Base-by-base conservation (phyloP, 2,113 vertebrate species). In the Trogon melanurus region DNA sequence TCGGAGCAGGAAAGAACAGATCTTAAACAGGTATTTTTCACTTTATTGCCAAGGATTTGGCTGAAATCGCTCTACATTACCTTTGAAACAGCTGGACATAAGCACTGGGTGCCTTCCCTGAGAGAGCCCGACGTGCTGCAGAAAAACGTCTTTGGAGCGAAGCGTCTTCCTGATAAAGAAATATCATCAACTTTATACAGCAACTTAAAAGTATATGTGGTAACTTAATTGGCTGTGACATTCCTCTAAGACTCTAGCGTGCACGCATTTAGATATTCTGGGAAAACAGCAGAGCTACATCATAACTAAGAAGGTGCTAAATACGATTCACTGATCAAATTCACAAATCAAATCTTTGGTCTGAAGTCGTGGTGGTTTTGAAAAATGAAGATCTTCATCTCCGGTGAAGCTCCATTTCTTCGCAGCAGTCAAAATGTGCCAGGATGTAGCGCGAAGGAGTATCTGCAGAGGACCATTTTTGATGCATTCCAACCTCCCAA, bases 81-180 rank as follows among this genome's bases (percentile, higher is more conserved):
- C 99, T 99, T 95, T 97, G 98, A 92, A 98, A 98, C 5, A 99
- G 97, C 78, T 98, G 97, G 51, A 96, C 97, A 69, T 97, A 98
- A 20, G 97, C 94, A 58, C 95, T 95, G 7, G 98, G 97, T 36
- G 94, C 97, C 97, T 93, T 98, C 88, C 98, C 98, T 53, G 93
- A 89, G 38, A 99, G 89, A 29, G 98, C 98, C 91, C 97, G 98
- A 26, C 96, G 97, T 22, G 98, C 97, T 86, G 98, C 89, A 69
- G 97, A 94, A 74, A 95, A 96, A 3, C 98, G 98, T 75, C 98
- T 98, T 57, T 91, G 95, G 64, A 98, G 53, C 75, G 99, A 99
- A 13, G 97, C 97, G 47, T 98, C 95, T 97, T 99, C 99, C 99
- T 99, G 94, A 56, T 47, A 36, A 86, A 85, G 78, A 96, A 88